Evolutionary conservation across 2,113 vertebrate genomes (phyloP).

Genomic region (Neogale vison): DNA sequence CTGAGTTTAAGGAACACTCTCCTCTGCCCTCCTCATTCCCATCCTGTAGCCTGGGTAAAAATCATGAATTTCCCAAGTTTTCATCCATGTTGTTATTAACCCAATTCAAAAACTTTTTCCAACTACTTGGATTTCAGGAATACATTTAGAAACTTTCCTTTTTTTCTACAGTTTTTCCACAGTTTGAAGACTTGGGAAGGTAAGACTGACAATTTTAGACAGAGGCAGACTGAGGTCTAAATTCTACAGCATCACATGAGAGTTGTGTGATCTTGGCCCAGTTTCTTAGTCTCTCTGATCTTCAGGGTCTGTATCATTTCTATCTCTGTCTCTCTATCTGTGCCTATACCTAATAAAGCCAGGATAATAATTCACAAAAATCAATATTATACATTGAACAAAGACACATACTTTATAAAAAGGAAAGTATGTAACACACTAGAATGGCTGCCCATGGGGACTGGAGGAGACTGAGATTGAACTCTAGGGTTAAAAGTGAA

Average conservation of each 20-base stretch:
- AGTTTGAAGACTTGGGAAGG: background rate
- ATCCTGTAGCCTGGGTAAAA: background rate
- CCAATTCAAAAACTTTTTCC: background rate
- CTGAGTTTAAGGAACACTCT: constrained; percentile 41
- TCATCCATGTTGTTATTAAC: background rate
- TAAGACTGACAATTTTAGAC: background rate
- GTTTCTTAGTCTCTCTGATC: background rate
- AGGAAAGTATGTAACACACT: background rate
- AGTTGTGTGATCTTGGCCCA: background rate
- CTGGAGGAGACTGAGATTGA: background rate
- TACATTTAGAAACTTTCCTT: background rate
- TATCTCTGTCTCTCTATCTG: background rate
- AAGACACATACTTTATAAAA: background rate
- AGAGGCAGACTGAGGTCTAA: background rate
- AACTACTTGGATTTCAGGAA: background rate
- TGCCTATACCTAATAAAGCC: background rate
- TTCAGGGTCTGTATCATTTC: background rate
- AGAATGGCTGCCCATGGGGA: background rate
- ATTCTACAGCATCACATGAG: background rate
- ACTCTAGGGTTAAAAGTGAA: background rate
- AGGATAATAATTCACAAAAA: background rate
- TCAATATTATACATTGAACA: background rate
- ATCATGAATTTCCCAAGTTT: background rate
- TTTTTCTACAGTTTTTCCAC: background rate
- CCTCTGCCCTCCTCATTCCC: background rate